Percentiles rank a stretch among this genome's conserved stretches.
phyloP scores from a whole-genome alignment of 2,888 invertebrate species.

The Neocrepidodera transversa region DNA sequence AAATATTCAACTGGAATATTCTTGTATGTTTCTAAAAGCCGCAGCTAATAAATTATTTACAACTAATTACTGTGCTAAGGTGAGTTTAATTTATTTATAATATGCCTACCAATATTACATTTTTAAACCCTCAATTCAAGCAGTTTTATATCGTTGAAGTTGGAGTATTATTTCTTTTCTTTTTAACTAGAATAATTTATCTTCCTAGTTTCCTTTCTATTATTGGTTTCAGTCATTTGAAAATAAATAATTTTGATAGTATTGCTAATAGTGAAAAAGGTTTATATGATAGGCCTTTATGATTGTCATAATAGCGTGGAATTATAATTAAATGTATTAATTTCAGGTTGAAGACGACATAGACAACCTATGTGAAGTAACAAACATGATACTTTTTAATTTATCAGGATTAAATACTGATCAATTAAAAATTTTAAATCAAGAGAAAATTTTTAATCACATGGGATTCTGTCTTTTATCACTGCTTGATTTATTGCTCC shows the following conservation, averaged over 20 bases:
- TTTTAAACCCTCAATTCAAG: too few species aligned
- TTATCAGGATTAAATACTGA: slow-evolving; percentile 45
- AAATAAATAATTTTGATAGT: too few species aligned
- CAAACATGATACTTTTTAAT: slow-evolving; percentile 47
- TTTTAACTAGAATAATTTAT: too few species aligned
- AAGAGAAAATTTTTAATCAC: slow-evolving; percentile 47
- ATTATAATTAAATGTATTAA: not conserved
- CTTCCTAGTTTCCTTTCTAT: too few species aligned
- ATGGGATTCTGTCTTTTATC: slow-evolving; percentile 51
- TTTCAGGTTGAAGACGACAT: slow-evolving; percentile 45
- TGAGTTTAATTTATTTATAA: not conserved
- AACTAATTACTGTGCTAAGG: slow-evolving; percentile 15
- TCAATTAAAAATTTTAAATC: slow-evolving; percentile 43
- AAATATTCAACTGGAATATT: slow-evolving; percentile 40
- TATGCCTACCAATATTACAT: too few species aligned
- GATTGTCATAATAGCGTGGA: too few species aligned
- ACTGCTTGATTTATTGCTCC: slow-evolving; percentile 49
- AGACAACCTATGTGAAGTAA: slow-evolving; percentile 42
- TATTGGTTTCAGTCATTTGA: too few species aligned
- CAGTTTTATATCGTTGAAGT: too few species aligned
- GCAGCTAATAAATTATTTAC: slow-evolving; percentile 34
- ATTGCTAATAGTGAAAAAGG: too few species aligned
- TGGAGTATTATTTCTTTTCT: too few species aligned
- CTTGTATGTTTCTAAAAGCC: slow-evolving; percentile 40
- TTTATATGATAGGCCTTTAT: too few species aligned